Base-by-base conservation (phyloP, 2,797 vertebrate genomes). In the Lacerta agilis region DNA sequence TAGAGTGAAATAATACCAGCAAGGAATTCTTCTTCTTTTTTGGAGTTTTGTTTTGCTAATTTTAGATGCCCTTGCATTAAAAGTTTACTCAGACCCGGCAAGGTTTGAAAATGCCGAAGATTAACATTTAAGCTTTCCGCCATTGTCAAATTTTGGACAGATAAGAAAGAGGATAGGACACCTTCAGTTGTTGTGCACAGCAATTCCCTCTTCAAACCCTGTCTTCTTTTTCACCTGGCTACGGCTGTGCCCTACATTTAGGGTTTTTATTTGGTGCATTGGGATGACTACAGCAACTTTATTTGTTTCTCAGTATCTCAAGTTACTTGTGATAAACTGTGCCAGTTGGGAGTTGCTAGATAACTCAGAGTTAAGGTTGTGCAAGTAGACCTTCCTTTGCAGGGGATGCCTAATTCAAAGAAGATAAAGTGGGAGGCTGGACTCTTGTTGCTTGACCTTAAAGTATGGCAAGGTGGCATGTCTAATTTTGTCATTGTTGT, bases 1-100 rank as follows among this genome's bases (percentile, higher is more conserved):
- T 2, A 8, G 0, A 0, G 13, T 8, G 64, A 1, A 25, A 38
- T 15, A 0, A 33, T 0, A 1, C 0, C 49, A 1, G 1, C 85
- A 72, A 88, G 38, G 67, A 0, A 0, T 43, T 17, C 5, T 29
- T 79, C n/a, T 55, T 23, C 13, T 29, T 55, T 79, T n/a, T n/a
- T n/a, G n/a, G n/a, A 61, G 2, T 36, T 61, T 80, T 23, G 4
- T 25, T 43, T 41, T 67, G 5, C 33, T n/a, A n/a, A n/a, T 72
- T 72, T 38, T 38, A 75, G 67, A 66, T 11, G 36, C 5, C 8
- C 67, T 41, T 82, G 49, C 61, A 67, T 29, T 27, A 43, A 29
- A 41, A 67, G 4, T 61, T 41, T 64, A 81, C 23, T 38, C 61
- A 5, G n/a, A 66, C 9, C 13, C 29, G 27, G 25, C 61, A 43